A percentile compares a stretch with the other conserved stretches of the same genome.
Conservation (phyloP, 2,888 invertebrate species). For the Aphelenchoides bicaudatus region DNA sequence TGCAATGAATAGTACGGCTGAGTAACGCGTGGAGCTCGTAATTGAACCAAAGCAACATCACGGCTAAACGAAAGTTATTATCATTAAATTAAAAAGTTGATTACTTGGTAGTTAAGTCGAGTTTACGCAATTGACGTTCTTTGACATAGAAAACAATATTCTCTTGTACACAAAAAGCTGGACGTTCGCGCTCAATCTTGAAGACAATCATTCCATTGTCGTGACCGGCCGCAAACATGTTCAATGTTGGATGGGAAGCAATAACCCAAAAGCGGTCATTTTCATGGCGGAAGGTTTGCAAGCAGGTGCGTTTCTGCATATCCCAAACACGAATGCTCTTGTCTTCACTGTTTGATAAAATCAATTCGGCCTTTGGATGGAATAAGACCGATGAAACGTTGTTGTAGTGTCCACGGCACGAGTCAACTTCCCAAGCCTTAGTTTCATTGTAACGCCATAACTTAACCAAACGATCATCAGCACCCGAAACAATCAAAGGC, state of each 20-base stretch:
- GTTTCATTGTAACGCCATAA: constrained; percentile 75
- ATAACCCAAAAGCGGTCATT: constrained; percentile 97
- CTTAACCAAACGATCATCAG: constrained; percentile 96
- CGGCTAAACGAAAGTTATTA: constrained; percentile 65
- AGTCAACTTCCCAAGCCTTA: constrained; percentile 96
- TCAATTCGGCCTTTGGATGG: constrained; percentile 88
- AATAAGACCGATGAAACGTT: constrained; percentile 96
- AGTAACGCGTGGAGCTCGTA: constrained; percentile 74
- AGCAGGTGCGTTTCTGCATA: constrained; percentile 85
- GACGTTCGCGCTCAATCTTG: constrained; percentile 76
- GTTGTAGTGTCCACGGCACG: constrained; percentile 98
- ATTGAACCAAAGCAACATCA: constrained; percentile 85
- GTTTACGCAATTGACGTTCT: constrained; percentile 80
- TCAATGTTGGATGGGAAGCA: constrained; percentile 85
- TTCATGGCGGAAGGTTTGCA: constrained; percentile 83
- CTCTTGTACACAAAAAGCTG: constrained; percentile 87
- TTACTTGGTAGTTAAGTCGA: constrained; percentile 82
- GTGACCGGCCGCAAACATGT: constrained; percentile 98
- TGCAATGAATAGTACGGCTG: constrained; percentile 73
- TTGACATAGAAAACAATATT: constrained; percentile 93
- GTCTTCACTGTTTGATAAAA: constrained; percentile 94
- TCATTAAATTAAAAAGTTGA: constrained; percentile 15
- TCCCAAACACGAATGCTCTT: constrained; percentile 98
- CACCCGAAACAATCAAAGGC: constrained; percentile 91
- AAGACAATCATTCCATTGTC: constrained; percentile 94